phyloP scores from a whole-genome alignment of 2,888 invertebrate species.

The Incurvaria masculella region DNA sequence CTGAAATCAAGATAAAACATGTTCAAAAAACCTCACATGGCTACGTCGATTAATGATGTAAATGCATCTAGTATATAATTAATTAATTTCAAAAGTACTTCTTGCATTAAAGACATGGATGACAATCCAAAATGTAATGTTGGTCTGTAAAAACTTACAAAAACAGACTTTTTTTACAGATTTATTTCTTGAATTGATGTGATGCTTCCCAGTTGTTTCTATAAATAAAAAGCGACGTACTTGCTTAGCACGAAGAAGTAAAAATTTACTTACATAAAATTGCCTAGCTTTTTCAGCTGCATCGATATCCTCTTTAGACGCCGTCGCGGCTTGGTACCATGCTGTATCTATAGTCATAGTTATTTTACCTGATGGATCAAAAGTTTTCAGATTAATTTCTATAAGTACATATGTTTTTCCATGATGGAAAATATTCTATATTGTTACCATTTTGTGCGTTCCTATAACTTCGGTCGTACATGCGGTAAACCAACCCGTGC shows the following conservation, averaged over 20 bases:
- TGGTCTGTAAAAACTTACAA: no score
- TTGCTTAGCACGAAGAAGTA: no score
- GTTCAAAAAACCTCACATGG: background rate
- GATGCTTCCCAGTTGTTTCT: no score
- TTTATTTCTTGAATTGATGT: no score
- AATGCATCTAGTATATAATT: no score
- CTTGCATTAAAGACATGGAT: no score
- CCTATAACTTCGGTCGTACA: conserved; percentile 51
- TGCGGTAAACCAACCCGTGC: conserved; percentile 60
- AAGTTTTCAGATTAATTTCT: background rate
- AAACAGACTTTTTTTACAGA: no score
- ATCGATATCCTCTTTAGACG: conserved; percentile 30
- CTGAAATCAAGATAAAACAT: conserved; percentile 27
- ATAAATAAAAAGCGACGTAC: no score
- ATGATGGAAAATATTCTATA: background rate
- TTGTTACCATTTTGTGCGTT: conserved; percentile 18
- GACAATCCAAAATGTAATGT: no score
- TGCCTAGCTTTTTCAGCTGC: conserved; percentile 48
- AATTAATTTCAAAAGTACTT: no score
- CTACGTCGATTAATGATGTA: no score
- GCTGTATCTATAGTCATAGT: conserved; percentile 42
- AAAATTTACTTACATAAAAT: conserved; percentile 32
- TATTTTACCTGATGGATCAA: conserved; percentile 26
- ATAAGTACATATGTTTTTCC: background rate
- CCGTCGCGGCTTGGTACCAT: conserved; percentile 44